Base-by-base conservation (phyloP, 2,888 invertebrate species). In the Anaspis maculata region DNA sequence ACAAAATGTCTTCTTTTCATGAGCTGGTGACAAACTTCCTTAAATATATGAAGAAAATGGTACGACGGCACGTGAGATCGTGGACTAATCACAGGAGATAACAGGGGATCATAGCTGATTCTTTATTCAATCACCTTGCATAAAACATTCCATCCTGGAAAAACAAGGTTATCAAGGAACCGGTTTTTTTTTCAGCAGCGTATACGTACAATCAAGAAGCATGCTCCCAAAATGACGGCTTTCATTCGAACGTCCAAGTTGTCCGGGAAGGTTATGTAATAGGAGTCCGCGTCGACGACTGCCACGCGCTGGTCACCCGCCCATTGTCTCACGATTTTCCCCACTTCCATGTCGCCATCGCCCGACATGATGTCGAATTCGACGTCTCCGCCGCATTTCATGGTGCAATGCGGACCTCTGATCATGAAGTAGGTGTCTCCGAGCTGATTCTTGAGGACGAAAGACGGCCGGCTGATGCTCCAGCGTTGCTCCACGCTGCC, bases 291-390 rank as follows among this genome's bases (percentile, higher is more conserved):
- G 65, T 89, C 88, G 0, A 90, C 88, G 60, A 90, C 89, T 37
- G 76, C 66, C 68, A 91, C 91, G 35, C 85, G 76, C 1, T 77
- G 71, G 27, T 89, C 54, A 0, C 91, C 91, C 0, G 85, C 77
- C 90, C 91, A 92, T 57, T 89, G 83, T 61, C 92, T 92, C 1
- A 84, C 82, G 48, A 95, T 91, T 60, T 77, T 79, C 1, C 94
- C 94, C 34, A 92, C 81, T 64, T 82, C 75, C 0, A 74, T 76
- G 35, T 74, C 72, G 3, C 83, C 86, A 57, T 90, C 88, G 27
- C 74, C 68, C 1, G 88, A 80, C 55, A 82, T 70, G 46, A 87
- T 85, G 67, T 86, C 71, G 56, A 91, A 92, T 56, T 85, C 82
- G 1, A 90, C 81, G 57, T 86, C 83, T 9, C 86, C 89, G 61